phyloP scores from a whole-genome alignment of 2,888 invertebrate genomes.

The Aelia acuminata region DNA sequence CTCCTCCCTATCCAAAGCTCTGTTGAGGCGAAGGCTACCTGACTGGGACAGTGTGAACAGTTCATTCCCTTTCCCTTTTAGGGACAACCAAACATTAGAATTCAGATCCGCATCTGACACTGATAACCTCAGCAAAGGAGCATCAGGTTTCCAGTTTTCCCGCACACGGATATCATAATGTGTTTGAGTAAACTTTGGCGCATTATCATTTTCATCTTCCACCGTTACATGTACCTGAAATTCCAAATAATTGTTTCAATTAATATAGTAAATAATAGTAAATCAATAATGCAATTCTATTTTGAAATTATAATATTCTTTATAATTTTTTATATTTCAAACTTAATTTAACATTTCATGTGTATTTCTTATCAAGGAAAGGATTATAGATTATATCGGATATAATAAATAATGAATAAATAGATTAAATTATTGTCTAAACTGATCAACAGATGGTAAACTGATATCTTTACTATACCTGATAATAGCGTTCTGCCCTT shows the following conservation, averaged over 20 bases:
- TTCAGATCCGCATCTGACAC: conserved; percentile 69
- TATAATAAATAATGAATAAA: too few species aligned
- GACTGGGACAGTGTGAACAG: conserved; percentile 79
- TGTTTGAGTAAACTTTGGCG: conserved; percentile 82
- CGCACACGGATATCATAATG: conserved; percentile 82
- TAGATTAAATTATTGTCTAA: too few species aligned
- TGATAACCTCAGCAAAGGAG: conserved; percentile 30
- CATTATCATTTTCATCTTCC: conserved; percentile 89
- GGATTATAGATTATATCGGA: too few species aligned
- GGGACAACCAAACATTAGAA: conserved; percentile 77
- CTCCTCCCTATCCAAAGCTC: conserved; percentile 81
- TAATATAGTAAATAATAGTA: too few species aligned
- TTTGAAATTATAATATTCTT: too few species aligned
- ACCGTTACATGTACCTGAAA: conserved; percentile 78
- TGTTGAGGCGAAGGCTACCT: conserved; percentile 76
- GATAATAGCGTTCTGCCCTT: conserved; percentile 81
- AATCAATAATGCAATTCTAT: too few species aligned
- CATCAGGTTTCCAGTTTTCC: conserved; percentile 81
- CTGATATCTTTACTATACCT: too few species aligned
- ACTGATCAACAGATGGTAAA: too few species aligned
- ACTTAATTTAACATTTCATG: too few species aligned
- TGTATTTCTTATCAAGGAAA: too few species aligned
- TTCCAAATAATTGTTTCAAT: not conserved
- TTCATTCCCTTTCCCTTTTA: conserved; percentile 81
- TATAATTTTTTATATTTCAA: too few species aligned